Evolutionary conservation across 2,797 vertebrate genomes (phyloP), one percentile per base, ranked within the genome.

Genomic region (Crax fasciolata): DNA sequence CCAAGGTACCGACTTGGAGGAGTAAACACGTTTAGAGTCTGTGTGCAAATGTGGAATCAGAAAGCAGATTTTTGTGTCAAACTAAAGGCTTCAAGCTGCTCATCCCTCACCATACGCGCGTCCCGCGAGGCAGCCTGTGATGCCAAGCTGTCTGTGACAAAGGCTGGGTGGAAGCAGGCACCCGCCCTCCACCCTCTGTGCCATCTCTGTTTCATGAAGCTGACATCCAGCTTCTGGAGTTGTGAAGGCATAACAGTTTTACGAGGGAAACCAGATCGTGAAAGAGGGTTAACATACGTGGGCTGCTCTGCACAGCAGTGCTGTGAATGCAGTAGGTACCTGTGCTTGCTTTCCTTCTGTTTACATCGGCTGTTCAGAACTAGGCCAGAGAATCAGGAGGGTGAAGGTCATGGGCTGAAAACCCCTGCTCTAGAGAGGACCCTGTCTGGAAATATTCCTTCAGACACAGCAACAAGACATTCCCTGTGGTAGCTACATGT

Each of bases 251-350:
- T 1, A 13, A 7, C 67, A 20, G 2, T 17, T 43, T 81, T 68
- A 9, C 58, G 46, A 35, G 62, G 41, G 54, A 86, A 65, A 81
- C 54, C 55, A 62, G 54, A 11, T 19, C 27, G 46, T 30, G 0
- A 8, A 18, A 65, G 80, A 51, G 44, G 54, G 65, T 17, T 1
- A 17, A 4, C 15, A 10, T 12, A 9, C 13, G 6, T 1, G 3
- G 17, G 25, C 20, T 1, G 2, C 39, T 23, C 1, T 23, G 1
- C 3, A 12, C 20, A 30, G 27, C 46, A 13, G 44, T 28, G 3
- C 11, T 15, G 8, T 7, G 4, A 20, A 10, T 5, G 14, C 4
- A 38, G 38, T 4, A 38, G 54, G 7, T 9, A 5, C 9, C 9
- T 10, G 51, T 38, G 55, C 44, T 52, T 66, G 25, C 71, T 84